Base-by-base conservation (phyloP, 2,113 vertebrate species). In the Rhipidura dahli region DNA sequence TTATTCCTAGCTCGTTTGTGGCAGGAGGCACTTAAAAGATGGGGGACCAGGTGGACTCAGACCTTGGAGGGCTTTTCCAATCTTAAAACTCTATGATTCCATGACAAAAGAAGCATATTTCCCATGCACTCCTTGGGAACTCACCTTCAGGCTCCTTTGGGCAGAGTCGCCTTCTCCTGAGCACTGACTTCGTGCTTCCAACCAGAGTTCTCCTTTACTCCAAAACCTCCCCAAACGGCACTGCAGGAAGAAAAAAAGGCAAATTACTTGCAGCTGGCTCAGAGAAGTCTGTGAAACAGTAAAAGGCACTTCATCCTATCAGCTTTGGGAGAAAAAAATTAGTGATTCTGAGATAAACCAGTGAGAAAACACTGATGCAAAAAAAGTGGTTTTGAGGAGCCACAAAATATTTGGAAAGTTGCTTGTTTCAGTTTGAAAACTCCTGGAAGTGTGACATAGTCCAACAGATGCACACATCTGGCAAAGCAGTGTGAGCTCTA, bases 71-170 rank as follows among this genome's bases (percentile, higher is more conserved):
- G 22, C 22, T 76, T 56, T 42, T 30, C 35, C 35, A 42, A 14
- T 27, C 50, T 40, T 26, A 63, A 54, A 68, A 49, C 19, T 54
- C 56, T 21, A 8, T 7, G 39, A 56, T 20, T 44, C 35, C 37
- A 44, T 4, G 13, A 17, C 24, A 45, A 49, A 45, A 30, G 31
- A 50, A 33, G 5, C 6, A 0, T 2, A 30, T 18, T 70, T 35
- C 3, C 4, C 11, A 21, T 0, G 10, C 3, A 6, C 0, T 26
- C 28, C 47, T 24, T 7, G 33, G 40, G 31, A 77, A 9, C 7
- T 11, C 5, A 11, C 42, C 24, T 54, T 5, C 2, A 15, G 1
- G 73, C 53, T 93, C 39, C 66, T 42, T 10, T 15, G 57, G 49
- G 61, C 57, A 93, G 53, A 33, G 66, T 2, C 39, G 61, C 75